A percentile compares a stretch with the other conserved stretches of the same genome.
Conservation (phyloP, 2,797 vertebrate species). For the Rhynchotus rufescens region DNA sequence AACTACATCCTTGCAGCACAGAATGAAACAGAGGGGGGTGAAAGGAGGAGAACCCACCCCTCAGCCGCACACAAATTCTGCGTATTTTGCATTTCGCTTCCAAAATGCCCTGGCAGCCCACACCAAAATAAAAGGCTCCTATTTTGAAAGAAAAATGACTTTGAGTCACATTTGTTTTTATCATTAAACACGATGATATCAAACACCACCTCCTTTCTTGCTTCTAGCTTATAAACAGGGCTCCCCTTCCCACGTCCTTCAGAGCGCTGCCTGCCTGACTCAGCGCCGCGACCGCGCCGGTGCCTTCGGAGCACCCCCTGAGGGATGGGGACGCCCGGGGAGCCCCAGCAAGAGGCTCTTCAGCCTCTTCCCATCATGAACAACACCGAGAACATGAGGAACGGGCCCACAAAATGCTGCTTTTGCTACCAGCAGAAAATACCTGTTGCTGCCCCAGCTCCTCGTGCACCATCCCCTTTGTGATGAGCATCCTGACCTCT, state of each 20-base stretch:
- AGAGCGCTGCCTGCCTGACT: not conserved
- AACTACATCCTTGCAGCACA: slow-evolving; percentile 10
- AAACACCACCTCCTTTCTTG: slow-evolving; percentile 17
- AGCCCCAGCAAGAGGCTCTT: no score
- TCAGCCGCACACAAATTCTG: slow-evolving; percentile 17
- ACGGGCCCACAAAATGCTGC: not conserved
- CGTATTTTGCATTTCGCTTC: slow-evolving; percentile 27
- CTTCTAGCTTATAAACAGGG: not conserved
- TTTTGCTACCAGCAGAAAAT: not conserved
- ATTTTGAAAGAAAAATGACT: slow-evolving; percentile 62
- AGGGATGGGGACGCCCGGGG: not conserved
- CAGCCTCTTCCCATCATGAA: not conserved
- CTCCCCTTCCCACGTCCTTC: not conserved
- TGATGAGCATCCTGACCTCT: not conserved
- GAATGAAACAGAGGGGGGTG: not conserved
- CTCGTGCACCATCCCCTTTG: not conserved
- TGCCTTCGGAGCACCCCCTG: accelerated
- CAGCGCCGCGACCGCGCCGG: not conserved
- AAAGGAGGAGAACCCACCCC: slow-evolving; percentile 42
- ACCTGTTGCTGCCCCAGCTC: not conserved
- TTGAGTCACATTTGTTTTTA: slow-evolving; percentile 69
- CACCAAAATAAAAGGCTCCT: slow-evolving; percentile 41
- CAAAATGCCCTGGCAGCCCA: slow-evolving; percentile 12
- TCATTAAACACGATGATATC: slow-evolving; percentile 8
- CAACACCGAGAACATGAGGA: not conserved